Evolutionary conservation across 2,113 vertebrate species (phyloP), one percentile per base, ranked within the genome.

Genomic region (Panurus biarmicus): DNA sequence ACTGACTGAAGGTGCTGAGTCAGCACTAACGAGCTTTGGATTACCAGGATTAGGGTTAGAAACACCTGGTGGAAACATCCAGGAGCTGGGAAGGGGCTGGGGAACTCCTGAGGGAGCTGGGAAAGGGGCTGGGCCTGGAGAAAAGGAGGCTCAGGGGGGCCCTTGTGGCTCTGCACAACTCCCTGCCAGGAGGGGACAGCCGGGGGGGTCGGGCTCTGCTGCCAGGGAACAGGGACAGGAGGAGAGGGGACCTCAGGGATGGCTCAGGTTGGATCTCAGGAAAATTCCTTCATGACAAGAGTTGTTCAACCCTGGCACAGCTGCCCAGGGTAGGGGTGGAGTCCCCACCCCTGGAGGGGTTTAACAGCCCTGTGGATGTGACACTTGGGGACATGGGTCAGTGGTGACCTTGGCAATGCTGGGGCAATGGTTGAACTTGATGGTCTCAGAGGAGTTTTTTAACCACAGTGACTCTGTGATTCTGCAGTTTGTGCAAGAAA

Each of bases 261-360:
- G n/a, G n/a, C 2, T 12, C 19, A 40, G n/a, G 19, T 0, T 26
- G 54, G 36, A 33, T 1, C 0, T 6, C 3, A 7, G 44, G 21
- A 1, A 7, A 44, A 33, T 24, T 29, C 4, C 38, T 28, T 4
- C 33, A 1, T 5, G 3, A 44, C 24, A 66, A 44, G 26, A 7
- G 7, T 2, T 13, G 4, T 19, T 3, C 6, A 8, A 2, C 16
- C 45, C 12, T 36, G 66, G 12, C 56, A 42, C 36, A 42, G 65
- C 62, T 76, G 54, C 33, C 33, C 45, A 53, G 45, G 33, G 22
- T 6, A 36, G 26, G 0, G 14, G 2, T 8, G 45, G 9, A 28
- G 11, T 21, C 8, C 14, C 54, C 7, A 2, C 0, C 47, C 56
- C 64, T 45, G 14, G 18, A 19, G 38, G 26, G 38, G 19, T 61